These are phyloP conservation scores for Hirtodrosophila histrioides DNA, from an alignment of 2,888 invertebrate genomes.

Conservation along the genomic window DNA sequence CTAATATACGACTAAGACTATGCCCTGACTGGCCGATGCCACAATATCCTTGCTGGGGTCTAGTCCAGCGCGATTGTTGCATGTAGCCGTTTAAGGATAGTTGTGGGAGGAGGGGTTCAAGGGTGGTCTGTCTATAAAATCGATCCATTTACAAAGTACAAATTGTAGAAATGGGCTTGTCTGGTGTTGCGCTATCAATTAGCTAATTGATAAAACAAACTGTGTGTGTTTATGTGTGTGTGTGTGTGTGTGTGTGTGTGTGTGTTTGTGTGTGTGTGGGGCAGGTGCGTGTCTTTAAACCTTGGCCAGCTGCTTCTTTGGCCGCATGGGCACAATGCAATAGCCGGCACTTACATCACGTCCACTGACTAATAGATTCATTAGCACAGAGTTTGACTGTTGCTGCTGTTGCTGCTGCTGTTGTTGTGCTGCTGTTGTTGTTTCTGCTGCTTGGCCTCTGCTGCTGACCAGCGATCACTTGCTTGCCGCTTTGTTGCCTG, in stretches of 20 bases:
- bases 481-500: constrained; percentile 84
- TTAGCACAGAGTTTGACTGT: constrained; percentile 88
- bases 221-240: constrained; percentile 29
- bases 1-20: constrained; percentile 39
- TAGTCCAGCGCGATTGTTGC: constrained; percentile 14
- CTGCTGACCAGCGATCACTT: constrained; percentile 65
- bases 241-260: constrained; percentile 4
- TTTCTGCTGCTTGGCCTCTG: constrained; percentile 79
- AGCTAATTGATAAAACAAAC: constrained; percentile 43
- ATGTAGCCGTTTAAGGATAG: constrained; percentile 33
- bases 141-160: constrained; percentile 84
- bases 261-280: constrained; percentile 11
- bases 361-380: constrained; percentile 97
- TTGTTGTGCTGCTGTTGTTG: constrained; percentile 72
- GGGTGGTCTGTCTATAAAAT: constrained; percentile 76
- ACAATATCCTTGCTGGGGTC: constrained; percentile 10
- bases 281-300: constrained; percentile 72
- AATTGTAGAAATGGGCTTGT: constrained; percentile 72
- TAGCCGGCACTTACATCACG: constrained; percentile 97
- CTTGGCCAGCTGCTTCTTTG: constrained; percentile 84
- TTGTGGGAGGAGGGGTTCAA: constrained; percentile 4
- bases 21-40: constrained; percentile 12
- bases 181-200: constrained; percentile 36
- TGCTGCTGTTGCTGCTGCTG: constrained; percentile 82
- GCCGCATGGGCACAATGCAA: constrained; percentile 90